These are phyloP conservation scores for Choloepus didactylus DNA, from an alignment of 2,797 vertebrate genomes.

Conservation along the genomic window DNA sequence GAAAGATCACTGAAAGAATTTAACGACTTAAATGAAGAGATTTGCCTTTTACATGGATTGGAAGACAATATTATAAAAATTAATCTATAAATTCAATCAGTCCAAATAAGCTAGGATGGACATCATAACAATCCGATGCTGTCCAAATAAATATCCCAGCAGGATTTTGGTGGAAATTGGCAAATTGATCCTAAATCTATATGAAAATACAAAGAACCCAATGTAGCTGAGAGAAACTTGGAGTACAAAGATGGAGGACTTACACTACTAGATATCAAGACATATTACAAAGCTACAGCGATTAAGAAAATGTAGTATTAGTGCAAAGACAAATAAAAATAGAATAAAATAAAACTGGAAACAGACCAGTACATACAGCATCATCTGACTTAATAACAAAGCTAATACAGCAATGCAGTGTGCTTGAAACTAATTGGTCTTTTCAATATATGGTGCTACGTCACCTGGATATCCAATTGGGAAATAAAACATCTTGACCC, in stretches of 20 bases:
- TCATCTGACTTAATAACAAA: background rate
- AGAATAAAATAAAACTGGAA: background rate
- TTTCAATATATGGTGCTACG: background rate
- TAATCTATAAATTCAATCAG: background rate
- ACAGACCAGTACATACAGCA: background rate
- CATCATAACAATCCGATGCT: background rate
- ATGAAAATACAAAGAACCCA: background rate
- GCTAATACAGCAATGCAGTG: accelerated
- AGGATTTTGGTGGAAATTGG: background rate
- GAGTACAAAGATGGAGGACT: background rate
- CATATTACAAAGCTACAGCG: background rate
- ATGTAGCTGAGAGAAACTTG: background rate
- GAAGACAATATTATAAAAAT: background rate
- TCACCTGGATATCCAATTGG: background rate
- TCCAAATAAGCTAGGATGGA: no score
- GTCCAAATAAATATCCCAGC: background rate
- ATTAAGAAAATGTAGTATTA: background rate
- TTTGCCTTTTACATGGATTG: background rate
- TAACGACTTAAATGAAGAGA: background rate
- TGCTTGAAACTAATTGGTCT: background rate
- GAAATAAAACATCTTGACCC: background rate
- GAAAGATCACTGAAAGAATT: background rate
- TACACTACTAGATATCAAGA: background rate
- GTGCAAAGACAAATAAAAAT: background rate
- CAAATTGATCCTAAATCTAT: background rate